Conservation (phyloP, 2,113 vertebrate species). For the Callorhinus ursinus region DNA sequence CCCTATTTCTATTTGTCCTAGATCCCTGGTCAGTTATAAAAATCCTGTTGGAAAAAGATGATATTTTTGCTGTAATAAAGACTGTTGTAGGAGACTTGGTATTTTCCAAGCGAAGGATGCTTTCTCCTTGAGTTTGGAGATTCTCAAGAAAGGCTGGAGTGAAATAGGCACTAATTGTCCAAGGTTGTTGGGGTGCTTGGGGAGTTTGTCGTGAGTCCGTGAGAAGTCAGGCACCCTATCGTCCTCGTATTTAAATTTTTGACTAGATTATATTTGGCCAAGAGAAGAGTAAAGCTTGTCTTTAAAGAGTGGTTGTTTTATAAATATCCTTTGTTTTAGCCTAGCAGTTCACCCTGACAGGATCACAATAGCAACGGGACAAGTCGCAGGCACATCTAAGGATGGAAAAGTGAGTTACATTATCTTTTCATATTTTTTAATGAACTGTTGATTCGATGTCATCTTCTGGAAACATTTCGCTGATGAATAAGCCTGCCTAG, state of each 20-base stretch:
- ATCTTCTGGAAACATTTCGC: neutral
- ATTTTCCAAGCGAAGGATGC: neutral
- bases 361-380: constrained; percentile 99
- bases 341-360: constrained; percentile 98
- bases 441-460: neutral
- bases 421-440: neutral
- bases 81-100: neutral
- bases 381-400: constrained; percentile 97
- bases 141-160: neutral
- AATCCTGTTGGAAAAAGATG: neutral
- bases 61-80: neutral
- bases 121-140: neutral
- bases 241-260: neutral
- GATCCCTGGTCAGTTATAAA: neutral
- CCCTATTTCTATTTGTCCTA: neutral
- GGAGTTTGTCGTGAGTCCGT: neutral
- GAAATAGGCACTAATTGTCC: neutral
- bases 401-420: constrained; percentile 94
- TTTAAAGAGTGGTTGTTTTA: neutral
- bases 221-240: neutral
- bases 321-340: constrained; percentile 84
- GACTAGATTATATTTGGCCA: neutral
- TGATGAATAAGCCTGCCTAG: neutral
- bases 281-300: neutral
- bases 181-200: neutral